Percentiles rank a stretch among this genome's conserved stretches.
These are phyloP conservation scores for Sarotherodon lohbergeri DNA, from an alignment of 2,113 vertebrate genomes.

Conservation along the genomic window DNA sequence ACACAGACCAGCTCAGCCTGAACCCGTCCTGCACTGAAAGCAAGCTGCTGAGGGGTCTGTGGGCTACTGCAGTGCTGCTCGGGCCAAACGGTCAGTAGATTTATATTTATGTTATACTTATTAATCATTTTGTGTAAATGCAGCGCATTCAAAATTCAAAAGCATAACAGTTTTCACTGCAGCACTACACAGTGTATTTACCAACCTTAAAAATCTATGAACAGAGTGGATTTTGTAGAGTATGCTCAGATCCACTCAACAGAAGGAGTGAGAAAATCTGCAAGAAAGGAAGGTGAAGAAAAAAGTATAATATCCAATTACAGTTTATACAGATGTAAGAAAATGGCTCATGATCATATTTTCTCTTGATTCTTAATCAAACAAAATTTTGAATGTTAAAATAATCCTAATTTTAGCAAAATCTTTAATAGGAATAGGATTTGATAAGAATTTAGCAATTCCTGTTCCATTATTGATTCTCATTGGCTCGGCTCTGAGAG, in stretches of 20 bases:
- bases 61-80: slow-evolving; percentile 82
- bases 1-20: slow-evolving; percentile 85
- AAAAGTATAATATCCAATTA: neutral
- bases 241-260: neutral
- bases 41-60: slow-evolving; percentile 82
- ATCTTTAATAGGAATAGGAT: no score
- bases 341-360: neutral
- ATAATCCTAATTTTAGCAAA: no score
- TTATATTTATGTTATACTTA: neutral
- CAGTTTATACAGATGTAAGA: neutral
- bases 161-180: neutral
- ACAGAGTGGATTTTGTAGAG: neutral
- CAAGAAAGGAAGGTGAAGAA: neutral
- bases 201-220: neutral
- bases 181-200: neutral
- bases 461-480: neutral
- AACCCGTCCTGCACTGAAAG: slow-evolving; percentile 79
- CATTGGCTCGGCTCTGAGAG: neutral
- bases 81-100: slow-evolving; percentile 76
- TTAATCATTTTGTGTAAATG: neutral
- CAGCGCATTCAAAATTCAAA: neutral
- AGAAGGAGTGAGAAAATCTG: neutral
- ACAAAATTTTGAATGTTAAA: no score
- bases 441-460: no score
- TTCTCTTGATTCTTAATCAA: no score